Evolutionary conservation across 2,888 invertebrate genomes (phyloP), one percentile per base, ranked within the genome.

Genomic region (Scrobipalpa costella): DNA sequence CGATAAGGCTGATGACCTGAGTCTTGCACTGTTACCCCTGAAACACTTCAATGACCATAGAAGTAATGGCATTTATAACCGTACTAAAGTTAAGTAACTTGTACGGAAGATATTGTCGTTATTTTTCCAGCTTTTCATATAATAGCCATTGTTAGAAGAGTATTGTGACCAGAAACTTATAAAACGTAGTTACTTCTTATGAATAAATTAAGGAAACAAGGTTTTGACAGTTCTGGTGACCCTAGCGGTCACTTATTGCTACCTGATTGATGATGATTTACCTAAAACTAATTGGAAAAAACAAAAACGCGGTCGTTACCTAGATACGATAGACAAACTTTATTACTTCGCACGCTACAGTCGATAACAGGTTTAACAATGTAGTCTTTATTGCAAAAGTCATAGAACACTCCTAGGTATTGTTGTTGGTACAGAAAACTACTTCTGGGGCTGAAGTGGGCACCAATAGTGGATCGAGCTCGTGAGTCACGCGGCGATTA

Each of bases 1-100:
- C 15, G 7, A 40, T 65, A 63, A 19, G 71, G 70, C 71, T 79
- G 75, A 73, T 73, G 77, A 81, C 79, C 81, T 73, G 60, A 8
- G 19, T 34, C 19, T 61, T 61, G 61, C 61, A 52, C 52, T 52
- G 61, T 38, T 61, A 52, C 61, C 17, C 27, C 34, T 52, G 61
- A 61, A 61, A 61, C 61, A 61, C 52, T 61, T 21, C 61, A 52
- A 13, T 52, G 50, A 17, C n/a, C 36, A 50, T 27, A 15, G 40
- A 13, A 52, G 55, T 38, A 49, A 21, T 47, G 44, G 19, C 27
- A 44, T 11, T n/a, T n/a, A 17, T 38, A 57, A 38, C 57, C 15
- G 57, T 57, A 34, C 34, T 17, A 34, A 55, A 21, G 55, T 55
- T 34, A 55, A 15, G 33, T 55, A 55, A 33, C 55, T 52, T 33